These are phyloP conservation scores for Mizuhopecten yessoensis DNA, from an alignment of 1,140 invertebrate genomes.

Conservation along the genomic window DNA sequence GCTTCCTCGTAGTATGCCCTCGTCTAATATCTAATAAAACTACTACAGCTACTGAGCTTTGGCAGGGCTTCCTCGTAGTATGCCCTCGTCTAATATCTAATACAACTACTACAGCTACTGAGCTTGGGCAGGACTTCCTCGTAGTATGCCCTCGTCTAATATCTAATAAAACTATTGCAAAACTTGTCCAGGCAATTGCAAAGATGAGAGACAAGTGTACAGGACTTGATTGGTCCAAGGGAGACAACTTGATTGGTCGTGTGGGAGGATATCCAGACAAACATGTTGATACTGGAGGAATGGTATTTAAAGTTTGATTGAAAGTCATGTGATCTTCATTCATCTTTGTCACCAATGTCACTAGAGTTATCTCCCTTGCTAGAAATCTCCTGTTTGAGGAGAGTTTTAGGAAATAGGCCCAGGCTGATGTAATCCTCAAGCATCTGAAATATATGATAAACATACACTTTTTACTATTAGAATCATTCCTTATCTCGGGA, in stretches of 20 bases:
- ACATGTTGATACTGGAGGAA: too few relatives aligned
- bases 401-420: not conserved
- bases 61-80: not conserved
- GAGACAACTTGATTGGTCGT: constrained; percentile 14
- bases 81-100: not conserved
- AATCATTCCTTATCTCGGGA: too few relatives aligned
- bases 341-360: not conserved
- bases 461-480: too few relatives aligned
- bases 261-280: too few relatives aligned
- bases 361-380: not conserved
- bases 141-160: not conserved
- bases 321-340: not conserved
- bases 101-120: not conserved
- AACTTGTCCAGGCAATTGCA: not conserved
- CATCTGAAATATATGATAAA: not conserved
- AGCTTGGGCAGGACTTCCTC: not conserved
- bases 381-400: constrained; percentile 24
- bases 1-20: not conserved
- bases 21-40: not conserved
- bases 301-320: too few relatives aligned
- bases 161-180: not conserved
- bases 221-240: not conserved
- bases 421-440: not conserved
- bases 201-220: not conserved
- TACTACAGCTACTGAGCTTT: not conserved